Conservation (phyloP, 2,113 vertebrate species). For the Desmodus rotundus region DNA sequence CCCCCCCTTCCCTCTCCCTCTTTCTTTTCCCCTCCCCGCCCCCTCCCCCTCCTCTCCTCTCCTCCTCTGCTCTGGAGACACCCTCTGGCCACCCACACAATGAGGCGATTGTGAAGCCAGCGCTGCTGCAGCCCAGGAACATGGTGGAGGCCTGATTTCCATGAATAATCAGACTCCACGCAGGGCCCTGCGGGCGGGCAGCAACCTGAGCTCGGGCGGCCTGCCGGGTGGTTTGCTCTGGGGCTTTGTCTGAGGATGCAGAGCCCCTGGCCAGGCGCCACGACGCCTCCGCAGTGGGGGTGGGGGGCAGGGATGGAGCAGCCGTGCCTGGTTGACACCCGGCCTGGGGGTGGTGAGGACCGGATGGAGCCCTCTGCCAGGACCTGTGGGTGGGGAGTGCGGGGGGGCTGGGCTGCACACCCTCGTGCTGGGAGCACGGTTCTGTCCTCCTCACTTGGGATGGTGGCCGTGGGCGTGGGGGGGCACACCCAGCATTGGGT, state of each 20-base stretch:
- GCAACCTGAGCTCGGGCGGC: conserved; percentile 44
- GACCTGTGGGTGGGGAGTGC: background rate
- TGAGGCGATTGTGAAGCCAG: conserved; percentile 26
- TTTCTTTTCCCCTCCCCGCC: too few species aligned
- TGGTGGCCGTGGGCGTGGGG: accelerated
- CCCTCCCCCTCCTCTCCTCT: accelerated
- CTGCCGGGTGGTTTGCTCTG: conserved; percentile 13
- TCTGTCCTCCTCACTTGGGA: accelerated
- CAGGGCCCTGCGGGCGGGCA: background rate
- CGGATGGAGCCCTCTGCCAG: too few species aligned
- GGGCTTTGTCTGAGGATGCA: conserved; percentile 51
- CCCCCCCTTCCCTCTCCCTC: background rate
- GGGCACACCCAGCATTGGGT: accelerated
- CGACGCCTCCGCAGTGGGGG: background rate
- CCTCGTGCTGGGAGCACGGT: accelerated
- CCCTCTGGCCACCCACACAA: conserved; percentile 36
- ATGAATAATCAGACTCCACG: conserved; percentile 40
- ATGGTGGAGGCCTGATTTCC: conserved; percentile 60
- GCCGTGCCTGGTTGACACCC: background rate
- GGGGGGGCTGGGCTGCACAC: background rate
- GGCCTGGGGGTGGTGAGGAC: background rate
- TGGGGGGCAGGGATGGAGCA: background rate
- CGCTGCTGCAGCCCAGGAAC: background rate
- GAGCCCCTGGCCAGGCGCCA: conserved; percentile 41
- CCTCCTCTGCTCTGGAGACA: background rate